Conservation (phyloP, 1,140 invertebrate genomes). For the Cotesia glomerata region DNA sequence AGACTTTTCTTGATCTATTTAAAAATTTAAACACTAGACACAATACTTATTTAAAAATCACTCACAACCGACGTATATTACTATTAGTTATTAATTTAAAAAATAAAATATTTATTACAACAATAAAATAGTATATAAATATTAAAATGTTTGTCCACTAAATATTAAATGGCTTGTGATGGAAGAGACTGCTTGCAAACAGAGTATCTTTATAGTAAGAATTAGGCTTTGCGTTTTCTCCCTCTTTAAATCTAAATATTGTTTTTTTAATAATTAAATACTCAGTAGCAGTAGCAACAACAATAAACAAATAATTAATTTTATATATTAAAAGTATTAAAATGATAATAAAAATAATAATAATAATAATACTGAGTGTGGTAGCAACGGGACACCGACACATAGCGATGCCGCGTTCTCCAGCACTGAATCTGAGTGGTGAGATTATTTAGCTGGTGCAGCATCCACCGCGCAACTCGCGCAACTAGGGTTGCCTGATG, state of each 20-base stretch:
- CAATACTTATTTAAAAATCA: too few species aligned
- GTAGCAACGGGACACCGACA: constrained; percentile 51
- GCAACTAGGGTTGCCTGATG: constrained; percentile 57
- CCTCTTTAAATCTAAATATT: too few species aligned
- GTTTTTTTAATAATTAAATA: too few species aligned
- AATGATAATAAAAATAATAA: constrained; percentile 19
- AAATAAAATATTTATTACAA: not conserved
- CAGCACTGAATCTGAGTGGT: constrained; percentile 47
- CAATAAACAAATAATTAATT: too few species aligned
- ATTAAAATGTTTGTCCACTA: too few species aligned
- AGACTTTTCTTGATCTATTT: too few species aligned
- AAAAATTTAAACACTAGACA: too few species aligned
- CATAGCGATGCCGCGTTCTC: constrained; percentile 59
- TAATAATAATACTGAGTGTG: constrained; percentile 43
- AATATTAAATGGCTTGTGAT: constrained; percentile 11
- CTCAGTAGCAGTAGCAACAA: too few species aligned
- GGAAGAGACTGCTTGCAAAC: not conserved
- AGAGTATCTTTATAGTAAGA: not conserved
- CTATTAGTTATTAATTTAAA: too few species aligned
- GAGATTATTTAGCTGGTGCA: constrained; percentile 21
- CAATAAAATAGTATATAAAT: not conserved
- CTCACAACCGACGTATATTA: too few species aligned
- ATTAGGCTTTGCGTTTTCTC: not conserved
- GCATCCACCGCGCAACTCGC: constrained; percentile 47
- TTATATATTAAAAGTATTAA: not conserved